Evolutionary conservation across 1,140 invertebrate species (phyloP), one percentile per base, ranked within the genome.

Genomic region (Ips nitidus): DNA sequence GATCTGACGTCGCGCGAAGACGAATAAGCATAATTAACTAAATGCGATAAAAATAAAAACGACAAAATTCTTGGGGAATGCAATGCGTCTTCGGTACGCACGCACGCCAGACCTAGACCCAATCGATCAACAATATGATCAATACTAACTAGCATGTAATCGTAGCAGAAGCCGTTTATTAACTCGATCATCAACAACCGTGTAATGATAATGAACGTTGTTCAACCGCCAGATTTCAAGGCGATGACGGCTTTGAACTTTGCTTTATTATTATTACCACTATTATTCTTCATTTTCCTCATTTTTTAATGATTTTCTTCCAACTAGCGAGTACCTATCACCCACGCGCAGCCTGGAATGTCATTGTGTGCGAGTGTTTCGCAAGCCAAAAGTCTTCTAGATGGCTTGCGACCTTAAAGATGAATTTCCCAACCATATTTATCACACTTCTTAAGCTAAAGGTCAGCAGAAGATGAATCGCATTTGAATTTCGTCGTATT

Each of bases 1-100:
- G 59, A 61, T 61, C 59, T 47, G 57, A 2, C 52, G 52, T 55
- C n/a, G 52, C 37, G 52, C 8, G 52, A 55, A 59, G 57, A 59
- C n/a, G 57, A 59, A 59, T 42, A 55, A 8, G 57, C 57, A 59
- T 59, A 59, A 59, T 59, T 59, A 59, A 2, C 57, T 4, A 47
- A 47, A 37, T 37, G n/a, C 2, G 57, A 59, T 59, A 59, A 41
- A 59, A 59, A 59, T 59, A 59, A 59, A 41, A 42, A 55, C 52
- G 52, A 55, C 52, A 55, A 55, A 55, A 55, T 55, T 38, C 52
- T 55, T 5, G 6, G 37, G 52, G 52, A 55, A 55, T 55, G 4
- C 22, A 22, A 22, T 22, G 22, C 22, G 22, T 22, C 22, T 22
- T 22, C 22, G 22, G 22, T 22, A 22, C 22, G 22, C 22, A 22